Base-by-base conservation (phyloP, 2,113 vertebrate genomes). In the Grus americana region DNA sequence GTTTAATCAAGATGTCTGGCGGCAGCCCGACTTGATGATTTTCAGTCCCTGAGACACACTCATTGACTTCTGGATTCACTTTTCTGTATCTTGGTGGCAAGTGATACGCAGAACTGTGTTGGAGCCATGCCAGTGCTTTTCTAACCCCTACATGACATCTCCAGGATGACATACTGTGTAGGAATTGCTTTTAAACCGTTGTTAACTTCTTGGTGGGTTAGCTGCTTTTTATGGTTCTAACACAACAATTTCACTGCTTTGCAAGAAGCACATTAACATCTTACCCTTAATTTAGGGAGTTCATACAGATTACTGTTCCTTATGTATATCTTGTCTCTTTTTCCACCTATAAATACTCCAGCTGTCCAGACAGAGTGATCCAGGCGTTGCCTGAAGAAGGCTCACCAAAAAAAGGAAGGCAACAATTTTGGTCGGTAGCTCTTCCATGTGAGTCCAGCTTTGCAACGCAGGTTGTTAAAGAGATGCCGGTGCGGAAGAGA, bases 1-100 rank as follows among this genome's bases (percentile, higher is more conserved):
- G 49, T 79, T 92, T 65, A 80, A 91, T 92, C 73, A 65, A 81
- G 88, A 67, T 54, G 73, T 81, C 86, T 86, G 62, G 34, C 13
- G 11, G 79, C 93, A 93, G 72, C 62, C 75, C 4, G 9, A 32
- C 63, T 15, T 3, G n/a, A 49, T 89, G 90, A 79, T 92, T 93
- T 93, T 79, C 47, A 38, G 52, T 42, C 57, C 40, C 70, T 85
- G 1, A 18, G 47, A 90, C 71, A 14, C 15, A 40, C 42, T 76
- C 40, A 2, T 7, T 75, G 86, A 72, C 93, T 96, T 93, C 93
- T 96, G 92, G 71, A 91, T 95, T 85, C 88, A 42, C 88, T 97
- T 96, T 80, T 34, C 93, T 78, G 27, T 40, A 3, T 85, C 86
- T 78, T 88, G 81, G 90, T 95, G 87, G 89, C 74, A 89, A 66